A percentile compares a stretch with the other conserved stretches of the same genome.
These are phyloP conservation scores for Hydrozoanthus tunicans DNA, from an alignment of 64 coral and sea anemone genomes.

Conservation along the genomic window DNA sequence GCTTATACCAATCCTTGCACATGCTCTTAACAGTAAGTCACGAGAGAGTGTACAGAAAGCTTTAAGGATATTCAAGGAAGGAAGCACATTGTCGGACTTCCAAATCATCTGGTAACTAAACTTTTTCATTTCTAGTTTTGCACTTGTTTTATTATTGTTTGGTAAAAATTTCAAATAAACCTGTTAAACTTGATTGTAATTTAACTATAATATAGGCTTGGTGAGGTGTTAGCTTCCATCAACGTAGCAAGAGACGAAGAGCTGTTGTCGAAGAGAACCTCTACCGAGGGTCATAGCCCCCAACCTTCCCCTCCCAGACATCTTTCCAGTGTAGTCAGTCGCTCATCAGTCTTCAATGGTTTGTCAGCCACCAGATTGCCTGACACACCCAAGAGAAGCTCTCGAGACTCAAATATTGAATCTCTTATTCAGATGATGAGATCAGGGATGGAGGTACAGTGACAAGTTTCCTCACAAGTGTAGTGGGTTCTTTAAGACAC, in stretches of 20 bases:
- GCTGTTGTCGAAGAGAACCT: constrained; percentile 48
- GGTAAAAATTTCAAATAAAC: no score
- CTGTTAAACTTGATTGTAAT: neutral
- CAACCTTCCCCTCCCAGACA: constrained; percentile 69
- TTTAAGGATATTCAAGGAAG: constrained; percentile 82
- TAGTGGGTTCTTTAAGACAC: no score
- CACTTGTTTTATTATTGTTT: no score
- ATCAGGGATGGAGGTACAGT: constrained; percentile 86
- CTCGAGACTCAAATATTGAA: constrained; percentile 87
- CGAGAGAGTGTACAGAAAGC: constrained; percentile 81
- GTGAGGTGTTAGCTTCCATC: constrained; percentile 80
- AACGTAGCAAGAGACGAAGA: constrained; percentile 80
- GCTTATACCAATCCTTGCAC: constrained; percentile 84
- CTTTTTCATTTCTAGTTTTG: neutral
- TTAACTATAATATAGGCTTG: constrained; percentile 59
- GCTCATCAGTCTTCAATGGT: constrained; percentile 17
- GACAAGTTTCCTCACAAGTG: neutral
- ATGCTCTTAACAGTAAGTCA: constrained; percentile 70
- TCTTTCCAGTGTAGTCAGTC: neutral
- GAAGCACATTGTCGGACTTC: constrained; percentile 76
- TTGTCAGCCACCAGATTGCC: neutral
- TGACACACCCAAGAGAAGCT: constrained; percentile 53
- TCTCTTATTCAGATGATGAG: constrained; percentile 96
- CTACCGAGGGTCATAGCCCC: constrained; percentile 59
- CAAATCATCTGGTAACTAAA: constrained; percentile 84